phyloP scores from a whole-genome alignment of 2,113 vertebrate genomes.

The Notechis scutatus region DNA sequence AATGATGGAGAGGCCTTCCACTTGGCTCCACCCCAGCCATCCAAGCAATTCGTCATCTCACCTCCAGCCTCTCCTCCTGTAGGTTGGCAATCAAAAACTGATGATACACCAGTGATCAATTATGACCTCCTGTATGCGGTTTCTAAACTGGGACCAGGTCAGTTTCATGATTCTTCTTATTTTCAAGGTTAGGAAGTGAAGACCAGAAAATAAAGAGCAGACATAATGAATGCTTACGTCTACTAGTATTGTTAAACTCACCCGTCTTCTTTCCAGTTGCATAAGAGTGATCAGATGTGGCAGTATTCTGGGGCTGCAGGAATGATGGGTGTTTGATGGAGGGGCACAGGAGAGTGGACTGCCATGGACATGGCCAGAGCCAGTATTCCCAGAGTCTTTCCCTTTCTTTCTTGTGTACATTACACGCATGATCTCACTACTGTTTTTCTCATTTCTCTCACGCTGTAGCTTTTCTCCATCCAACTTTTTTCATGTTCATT shows the following conservation, averaged over 20 bases:
- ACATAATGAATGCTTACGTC: neutral
- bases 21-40: slow-evolving; percentile 83
- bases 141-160: slow-evolving; percentile 84
- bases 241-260: neutral
- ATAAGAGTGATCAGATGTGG: neutral
- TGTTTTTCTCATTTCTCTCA: neutral
- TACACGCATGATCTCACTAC: neutral
- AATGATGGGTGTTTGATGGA: neutral
- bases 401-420: neutral
- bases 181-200: neutral
- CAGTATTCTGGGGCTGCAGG: neutral
- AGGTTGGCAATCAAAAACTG: slow-evolving; percentile 83
- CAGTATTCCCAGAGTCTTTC: neutral
- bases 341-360: neutral
- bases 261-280: neutral
- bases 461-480: neutral
- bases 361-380: neutral
- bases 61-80: slow-evolving; percentile 83
- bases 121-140: slow-evolving; percentile 86
- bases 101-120: slow-evolving; percentile 83
- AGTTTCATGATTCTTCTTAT: slow-evolving; percentile 15
- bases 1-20: slow-evolving; percentile 85
- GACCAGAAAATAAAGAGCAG: accelerated
- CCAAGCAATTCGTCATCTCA: slow-evolving; percentile 88
- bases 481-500: neutral